Conservation (phyloP, 2,797 vertebrate species). For the Takifugu rubripes region DNA sequence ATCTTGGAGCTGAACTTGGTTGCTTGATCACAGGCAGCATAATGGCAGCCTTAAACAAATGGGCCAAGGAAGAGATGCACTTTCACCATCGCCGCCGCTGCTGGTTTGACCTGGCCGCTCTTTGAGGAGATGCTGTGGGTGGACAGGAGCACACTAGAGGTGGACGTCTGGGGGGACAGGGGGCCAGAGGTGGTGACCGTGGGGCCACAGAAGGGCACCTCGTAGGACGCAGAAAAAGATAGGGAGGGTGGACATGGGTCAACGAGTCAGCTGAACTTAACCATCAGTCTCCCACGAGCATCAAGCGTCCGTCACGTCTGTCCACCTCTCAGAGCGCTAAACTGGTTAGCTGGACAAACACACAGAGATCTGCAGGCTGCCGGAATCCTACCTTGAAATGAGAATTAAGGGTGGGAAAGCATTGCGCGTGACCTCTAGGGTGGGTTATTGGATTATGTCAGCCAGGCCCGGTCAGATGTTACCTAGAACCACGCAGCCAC, state of each 20-base stretch:
- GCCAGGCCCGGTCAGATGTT: slow-evolving; percentile 18
- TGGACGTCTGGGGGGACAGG: slow-evolving; percentile 57
- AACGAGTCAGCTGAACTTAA: slow-evolving; percentile 71
- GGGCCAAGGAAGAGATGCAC: slow-evolving; percentile 41
- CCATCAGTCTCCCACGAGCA: slow-evolving; percentile 72
- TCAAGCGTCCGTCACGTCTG: slow-evolving; percentile 44
- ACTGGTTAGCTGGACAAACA: slow-evolving; percentile 60
- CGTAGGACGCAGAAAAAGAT: slow-evolving; percentile 49
- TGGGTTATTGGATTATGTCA: slow-evolving; percentile 49
- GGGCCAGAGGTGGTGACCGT: slow-evolving; percentile 60
- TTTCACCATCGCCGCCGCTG: slow-evolving; percentile 68
- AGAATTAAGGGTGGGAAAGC: slow-evolving; percentile 44
- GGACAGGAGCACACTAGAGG: slow-evolving; percentile 67
- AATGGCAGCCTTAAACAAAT: slow-evolving; percentile 67
- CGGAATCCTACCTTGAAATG: slow-evolving; percentile 31
- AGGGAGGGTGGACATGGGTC: slow-evolving; percentile 69
- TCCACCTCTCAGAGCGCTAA: slow-evolving; percentile 49
- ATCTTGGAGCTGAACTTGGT: slow-evolving; percentile 77
- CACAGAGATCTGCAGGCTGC: slow-evolving; percentile 13
- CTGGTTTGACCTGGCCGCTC: slow-evolving; percentile 55
- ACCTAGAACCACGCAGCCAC: slow-evolving; percentile 20
- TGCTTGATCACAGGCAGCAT: slow-evolving; percentile 63
- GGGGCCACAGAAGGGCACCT: slow-evolving; percentile 46
- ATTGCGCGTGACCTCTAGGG: slow-evolving; percentile 42
- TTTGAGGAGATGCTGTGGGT: slow-evolving; percentile 60